Conservation (phyloP, 2,888 invertebrate species). For the Melanophora roralis region DNA sequence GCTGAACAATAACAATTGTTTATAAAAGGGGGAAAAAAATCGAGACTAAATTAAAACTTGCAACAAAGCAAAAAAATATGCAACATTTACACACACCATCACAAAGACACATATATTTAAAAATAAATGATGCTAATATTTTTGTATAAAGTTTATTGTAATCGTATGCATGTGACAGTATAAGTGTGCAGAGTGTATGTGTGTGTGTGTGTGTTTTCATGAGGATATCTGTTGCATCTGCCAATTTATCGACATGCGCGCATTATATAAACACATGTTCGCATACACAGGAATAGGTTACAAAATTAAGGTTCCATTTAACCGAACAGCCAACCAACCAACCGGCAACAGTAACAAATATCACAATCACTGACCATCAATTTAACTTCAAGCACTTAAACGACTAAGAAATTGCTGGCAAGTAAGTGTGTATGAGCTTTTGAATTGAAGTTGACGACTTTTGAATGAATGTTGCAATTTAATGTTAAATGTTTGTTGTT, state of each 20-base stretch:
- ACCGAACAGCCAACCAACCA: constrained; percentile 14
- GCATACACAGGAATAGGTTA: background rate
- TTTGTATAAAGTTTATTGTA: constrained; percentile 12
- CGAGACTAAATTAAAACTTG: constrained; percentile 39
- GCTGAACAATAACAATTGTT: constrained; percentile 42
- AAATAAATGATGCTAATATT: constrained; percentile 43
- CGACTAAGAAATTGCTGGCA: constrained; percentile 15
- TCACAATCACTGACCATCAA: constrained; percentile 60
- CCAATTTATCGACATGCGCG: constrained; percentile 62
- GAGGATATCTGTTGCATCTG: constrained; percentile 57
- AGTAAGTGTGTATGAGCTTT: constrained; percentile 16
- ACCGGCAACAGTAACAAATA: constrained; percentile 53
- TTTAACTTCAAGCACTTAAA: constrained; percentile 57
- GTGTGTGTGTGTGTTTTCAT: background rate
- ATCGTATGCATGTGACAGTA: background rate
- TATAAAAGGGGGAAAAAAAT: background rate
- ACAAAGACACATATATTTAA: constrained; percentile 13
- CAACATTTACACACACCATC: background rate
- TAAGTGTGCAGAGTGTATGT: background rate
- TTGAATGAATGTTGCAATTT: constrained; percentile 63
- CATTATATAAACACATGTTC: constrained; percentile 41
- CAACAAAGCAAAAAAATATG: background rate
- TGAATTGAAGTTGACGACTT: constrained; percentile 62
- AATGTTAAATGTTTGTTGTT: constrained; percentile 31
- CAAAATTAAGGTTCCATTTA: constrained; percentile 33